These are phyloP conservation scores for Eumaeus atala DNA, from an alignment of 1,140 invertebrate species.

Conservation along the genomic window DNA sequence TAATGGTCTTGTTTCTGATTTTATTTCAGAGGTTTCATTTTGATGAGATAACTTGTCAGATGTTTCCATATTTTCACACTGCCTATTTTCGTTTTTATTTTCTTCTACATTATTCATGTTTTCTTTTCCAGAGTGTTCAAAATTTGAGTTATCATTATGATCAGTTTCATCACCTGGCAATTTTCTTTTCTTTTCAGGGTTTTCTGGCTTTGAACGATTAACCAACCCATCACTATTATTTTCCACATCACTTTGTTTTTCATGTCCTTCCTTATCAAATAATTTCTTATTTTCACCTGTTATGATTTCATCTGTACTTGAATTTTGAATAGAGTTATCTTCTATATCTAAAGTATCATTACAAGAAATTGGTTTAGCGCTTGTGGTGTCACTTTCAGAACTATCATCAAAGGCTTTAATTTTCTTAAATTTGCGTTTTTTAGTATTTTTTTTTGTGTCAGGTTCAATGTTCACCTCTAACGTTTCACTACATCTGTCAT, in stretches of 20 bases:
- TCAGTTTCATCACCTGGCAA: not conserved
- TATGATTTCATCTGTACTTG: not conserved
- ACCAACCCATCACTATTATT: slow-evolving; percentile 1
- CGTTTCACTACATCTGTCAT: not conserved
- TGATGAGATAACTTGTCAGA: slow-evolving; percentile 15
- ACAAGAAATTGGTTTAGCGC: not conserved
- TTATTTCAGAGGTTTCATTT: slow-evolving; percentile 19
- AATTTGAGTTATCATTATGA: slow-evolving; percentile 7
- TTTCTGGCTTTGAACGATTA: not conserved
- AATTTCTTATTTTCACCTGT: not conserved
- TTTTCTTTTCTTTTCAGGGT: slow-evolving; percentile 7
- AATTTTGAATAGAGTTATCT: not conserved
- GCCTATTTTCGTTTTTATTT: not conserved
- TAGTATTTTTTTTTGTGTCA: slow-evolving; percentile 25
- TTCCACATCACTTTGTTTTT: not conserved
- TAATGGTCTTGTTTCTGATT: slow-evolving; percentile 28
- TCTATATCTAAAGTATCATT: not conserved
- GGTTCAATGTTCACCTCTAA: slow-evolving; percentile 11
- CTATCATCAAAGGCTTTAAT: slow-evolving; percentile 10
- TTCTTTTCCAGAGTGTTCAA: not conserved
- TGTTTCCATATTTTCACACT: slow-evolving; percentile 14
- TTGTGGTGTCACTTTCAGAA: slow-evolving; percentile 2
- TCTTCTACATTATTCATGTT: not conserved
- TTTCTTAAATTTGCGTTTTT: slow-evolving; percentile 15
- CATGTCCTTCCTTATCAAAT: no score